Conservation (phyloP, 2,888 invertebrate species). For the Copidosoma aretas region DNA sequence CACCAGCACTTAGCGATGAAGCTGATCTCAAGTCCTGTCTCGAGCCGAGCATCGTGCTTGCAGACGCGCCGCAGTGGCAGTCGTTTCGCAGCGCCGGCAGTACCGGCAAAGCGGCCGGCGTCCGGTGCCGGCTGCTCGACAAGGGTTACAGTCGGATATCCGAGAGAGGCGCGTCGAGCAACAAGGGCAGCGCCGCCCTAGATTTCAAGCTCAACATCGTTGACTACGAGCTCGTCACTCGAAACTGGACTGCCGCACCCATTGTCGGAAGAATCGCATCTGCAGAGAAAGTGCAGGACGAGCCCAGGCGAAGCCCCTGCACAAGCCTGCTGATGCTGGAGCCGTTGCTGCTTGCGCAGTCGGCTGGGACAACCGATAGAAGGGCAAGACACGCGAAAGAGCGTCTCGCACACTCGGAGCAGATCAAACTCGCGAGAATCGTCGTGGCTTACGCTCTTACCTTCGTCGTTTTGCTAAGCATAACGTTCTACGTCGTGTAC, state of each 20-base stretch:
- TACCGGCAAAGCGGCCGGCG: conserved; percentile 43
- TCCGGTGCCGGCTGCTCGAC: conserved; percentile 48
- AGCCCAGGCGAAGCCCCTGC: conserved; percentile 51
- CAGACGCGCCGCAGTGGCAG: conserved; percentile 10
- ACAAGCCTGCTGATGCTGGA: conserved; percentile 64
- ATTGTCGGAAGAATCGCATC: conserved; percentile 14
- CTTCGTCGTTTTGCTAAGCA: conserved; percentile 65
- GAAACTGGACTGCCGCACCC: conserved; percentile 18
- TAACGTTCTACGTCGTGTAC: conserved; percentile 67
- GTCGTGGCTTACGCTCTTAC: conserved; percentile 68
- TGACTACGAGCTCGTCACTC: conserved; percentile 13
- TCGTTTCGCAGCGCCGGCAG: too few species aligned
- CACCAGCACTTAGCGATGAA: conserved; percentile 38
- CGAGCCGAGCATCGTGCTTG: conserved; percentile 46
- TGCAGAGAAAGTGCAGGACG: conserved; percentile 35
- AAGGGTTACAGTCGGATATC: conserved; percentile 51
- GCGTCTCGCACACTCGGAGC: conserved; percentile 57
- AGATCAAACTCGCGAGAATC: conserved; percentile 64
- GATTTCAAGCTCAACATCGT: conserved; percentile 12
- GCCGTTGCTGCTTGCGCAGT: conserved; percentile 65
- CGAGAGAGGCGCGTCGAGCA: conserved; percentile 13
- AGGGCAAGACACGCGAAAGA: conserved; percentile 33
- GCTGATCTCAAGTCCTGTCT: conserved; percentile 47
- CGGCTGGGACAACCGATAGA: conserved; percentile 46
- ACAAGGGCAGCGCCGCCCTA: background rate